Percentiles rank a stretch among this genome's conserved stretches.
These are phyloP conservation scores for Choreutis nemorana DNA, from an alignment of 2,888 invertebrate genomes.

Conservation along the genomic window DNA sequence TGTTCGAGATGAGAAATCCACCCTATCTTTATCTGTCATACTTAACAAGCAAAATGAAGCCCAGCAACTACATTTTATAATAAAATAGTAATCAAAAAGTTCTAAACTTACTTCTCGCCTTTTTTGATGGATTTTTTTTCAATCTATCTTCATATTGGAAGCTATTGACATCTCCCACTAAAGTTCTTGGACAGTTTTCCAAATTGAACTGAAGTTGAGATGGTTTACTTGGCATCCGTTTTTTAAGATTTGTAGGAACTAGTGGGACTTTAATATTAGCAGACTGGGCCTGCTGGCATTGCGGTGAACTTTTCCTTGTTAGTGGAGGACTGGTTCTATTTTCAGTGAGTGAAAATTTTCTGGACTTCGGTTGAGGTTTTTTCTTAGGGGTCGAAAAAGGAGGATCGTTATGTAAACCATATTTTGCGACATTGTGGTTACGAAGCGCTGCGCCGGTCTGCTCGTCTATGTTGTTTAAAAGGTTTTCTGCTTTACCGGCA, in stretches of 20 bases:
- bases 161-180: constrained; percentile 30
- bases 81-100: constrained; percentile 1
- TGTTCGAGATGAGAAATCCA: too few species aligned
- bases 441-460: constrained; percentile 74
- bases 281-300: not conserved
- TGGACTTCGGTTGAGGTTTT: constrained; percentile 18
- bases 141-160: constrained; percentile 21
- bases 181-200: constrained; percentile 30
- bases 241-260: too few species aligned
- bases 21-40: too few species aligned
- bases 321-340: constrained; percentile 18
- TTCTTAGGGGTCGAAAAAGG: constrained; percentile 21
- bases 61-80: constrained; percentile 1
- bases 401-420: constrained; percentile 16
- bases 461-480: constrained; percentile 78
- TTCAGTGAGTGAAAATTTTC: constrained; percentile 24
- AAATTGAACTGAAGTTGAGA: too few species aligned
- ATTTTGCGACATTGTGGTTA: constrained; percentile 28
- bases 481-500: constrained; percentile 77
- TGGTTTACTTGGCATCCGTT: too few species aligned
- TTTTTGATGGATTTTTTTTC: too few species aligned
- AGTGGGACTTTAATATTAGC: too few species aligned
- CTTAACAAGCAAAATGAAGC: too few species aligned
- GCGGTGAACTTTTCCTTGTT: constrained; percentile 1
- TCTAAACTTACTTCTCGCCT: constrained; percentile 35